These are phyloP conservation scores for Gastrophryne carolinensis DNA, from an alignment of 2,797 vertebrate genomes.

Conservation along the genomic window DNA sequence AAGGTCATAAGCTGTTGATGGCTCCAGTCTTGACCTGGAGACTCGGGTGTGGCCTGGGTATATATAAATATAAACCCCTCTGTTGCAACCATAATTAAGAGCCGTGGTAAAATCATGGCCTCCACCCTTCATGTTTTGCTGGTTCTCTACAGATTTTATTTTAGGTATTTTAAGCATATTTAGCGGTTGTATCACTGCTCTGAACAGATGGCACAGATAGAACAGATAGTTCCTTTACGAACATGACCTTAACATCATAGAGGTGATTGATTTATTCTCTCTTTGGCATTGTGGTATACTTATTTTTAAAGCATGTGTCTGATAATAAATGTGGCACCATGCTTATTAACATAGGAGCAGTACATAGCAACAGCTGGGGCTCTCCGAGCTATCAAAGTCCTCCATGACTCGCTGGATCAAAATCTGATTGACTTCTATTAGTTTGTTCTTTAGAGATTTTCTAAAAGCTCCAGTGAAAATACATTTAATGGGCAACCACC, in stretches of 20 bases:
- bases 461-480: neutral
- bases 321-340: neutral
- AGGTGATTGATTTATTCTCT: neutral
- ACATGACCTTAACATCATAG: neutral
- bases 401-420: neutral
- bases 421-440: neutral
- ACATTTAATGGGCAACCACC: neutral
- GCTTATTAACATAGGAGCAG: neutral
- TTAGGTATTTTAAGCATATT: neutral
- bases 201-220: neutral
- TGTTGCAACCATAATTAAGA: neutral
- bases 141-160: neutral
- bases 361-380: constrained; percentile 1
- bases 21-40: no score
- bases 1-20: no score
- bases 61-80: neutral
- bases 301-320: neutral
- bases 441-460: neutral
- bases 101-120: no score
- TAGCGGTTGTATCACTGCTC: no score
- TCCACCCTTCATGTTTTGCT: neutral
- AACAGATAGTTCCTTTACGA: neutral
- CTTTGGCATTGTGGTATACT: neutral
- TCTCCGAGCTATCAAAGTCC: neutral
- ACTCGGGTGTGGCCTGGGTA: no score